Base-by-base conservation (phyloP, 2,113 vertebrate genomes). In the Ciconia boyciana region DNA sequence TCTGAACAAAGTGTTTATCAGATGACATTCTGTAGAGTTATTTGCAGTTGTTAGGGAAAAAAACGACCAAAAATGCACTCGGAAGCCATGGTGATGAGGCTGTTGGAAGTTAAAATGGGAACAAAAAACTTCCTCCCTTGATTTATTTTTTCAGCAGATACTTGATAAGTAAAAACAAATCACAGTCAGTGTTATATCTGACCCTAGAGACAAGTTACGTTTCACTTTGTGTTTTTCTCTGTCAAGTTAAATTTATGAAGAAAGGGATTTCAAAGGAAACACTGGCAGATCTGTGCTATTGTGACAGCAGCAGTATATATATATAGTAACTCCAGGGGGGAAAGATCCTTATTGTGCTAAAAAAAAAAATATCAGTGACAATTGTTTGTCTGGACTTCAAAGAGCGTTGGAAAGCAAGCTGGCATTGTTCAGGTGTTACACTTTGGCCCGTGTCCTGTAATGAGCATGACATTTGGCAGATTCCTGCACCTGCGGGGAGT, bases 251-350 rank as follows among this genome's bases (percentile, higher is more conserved):
- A 83, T 66, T 88, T 77, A 70, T 44, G 75, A 90, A 85, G 83
- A 64, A 82, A 69, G 62, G 22, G 43, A 58, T 89, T 95, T 96
- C 78, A 93, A 39, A 85, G 95, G 84, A 93, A 95, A 31, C 1
- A 1, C 87, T 94, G 91, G 78, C 78, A 91, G 54, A 70, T 80
- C 62, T 31, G 10, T 85, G 78, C 93, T 95, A 31, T 89, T 95
- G 92, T 82, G 89, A 90, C 61, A 94, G 74, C 83, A 93, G 66
- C 75, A 41, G 43, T 70, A n/a, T 90, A 88, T 95, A 90, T 96
- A 90, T 96, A 94, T 94, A 94, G 95, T 77, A 96, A 94, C 91
- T 85, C 91, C 48, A 55, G 21, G 39, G 52, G 71, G 89, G 78
- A 80, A 87, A 57, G 71, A 90, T 80, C 55, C 39, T 78, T 90